Evolutionary conservation across 2,888 invertebrate genomes (phyloP).

Genomic region (Thalpophila matura): DNA sequence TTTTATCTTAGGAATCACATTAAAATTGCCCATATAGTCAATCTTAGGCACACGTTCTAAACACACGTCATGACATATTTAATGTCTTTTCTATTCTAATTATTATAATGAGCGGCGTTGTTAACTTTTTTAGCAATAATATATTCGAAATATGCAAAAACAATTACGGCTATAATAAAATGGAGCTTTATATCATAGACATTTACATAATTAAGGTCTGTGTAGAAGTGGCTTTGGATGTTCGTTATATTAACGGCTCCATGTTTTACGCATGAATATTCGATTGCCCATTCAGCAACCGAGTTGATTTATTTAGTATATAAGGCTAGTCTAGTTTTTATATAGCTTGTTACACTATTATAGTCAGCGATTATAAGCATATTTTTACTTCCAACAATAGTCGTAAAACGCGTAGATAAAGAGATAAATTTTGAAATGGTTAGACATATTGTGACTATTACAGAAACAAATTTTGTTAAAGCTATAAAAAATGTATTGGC

Average conservation of each 20-base stretch:
- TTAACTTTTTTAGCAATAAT: constrained; percentile 38
- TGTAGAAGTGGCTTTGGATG: constrained; percentile 72
- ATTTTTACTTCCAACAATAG: constrained; percentile 54
- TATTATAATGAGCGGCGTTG: constrained; percentile 22
- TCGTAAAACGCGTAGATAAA: constrained; percentile 55
- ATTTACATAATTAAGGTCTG: constrained; percentile 81
- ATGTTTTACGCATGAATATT: constrained; percentile 80
- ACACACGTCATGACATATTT: constrained; percentile 30
- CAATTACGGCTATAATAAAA: constrained; percentile 61
- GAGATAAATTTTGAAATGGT: constrained; percentile 27
- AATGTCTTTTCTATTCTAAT: constrained; percentile 47
- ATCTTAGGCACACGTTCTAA: constrained; percentile 38
- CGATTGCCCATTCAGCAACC: constrained; percentile 72
- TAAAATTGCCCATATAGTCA: constrained; percentile 25
- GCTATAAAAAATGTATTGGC: neutral
- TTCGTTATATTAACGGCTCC: constrained; percentile 67
- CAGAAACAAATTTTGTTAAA: constrained; percentile 10
- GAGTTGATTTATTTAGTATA: constrained; percentile 71
- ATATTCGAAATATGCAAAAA: constrained; percentile 48
- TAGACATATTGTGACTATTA: constrained; percentile 12
- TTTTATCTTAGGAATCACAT: constrained; percentile 33
- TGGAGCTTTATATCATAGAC: constrained; percentile 65
- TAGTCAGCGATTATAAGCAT: constrained; percentile 33
- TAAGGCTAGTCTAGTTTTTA: constrained; percentile 60
- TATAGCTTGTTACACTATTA: constrained; percentile 46